phyloP scores from a whole-genome alignment of 2,797 vertebrate species.

The Gymnothorax reevesii region DNA sequence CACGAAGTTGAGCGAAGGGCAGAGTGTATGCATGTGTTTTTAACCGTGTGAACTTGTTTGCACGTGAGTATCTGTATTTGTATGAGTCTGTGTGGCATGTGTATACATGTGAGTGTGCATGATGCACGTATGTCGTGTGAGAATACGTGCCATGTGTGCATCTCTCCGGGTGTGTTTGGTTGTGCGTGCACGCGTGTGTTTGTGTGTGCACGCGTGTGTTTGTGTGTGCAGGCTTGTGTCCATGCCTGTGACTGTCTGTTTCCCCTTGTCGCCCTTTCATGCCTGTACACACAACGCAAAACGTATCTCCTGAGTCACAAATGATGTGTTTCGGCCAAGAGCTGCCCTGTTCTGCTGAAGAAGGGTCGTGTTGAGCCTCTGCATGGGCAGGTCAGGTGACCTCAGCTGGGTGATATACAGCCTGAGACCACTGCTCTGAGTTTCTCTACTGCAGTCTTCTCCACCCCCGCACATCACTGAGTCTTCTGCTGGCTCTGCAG shows the following conservation, averaged over 20 bases:
- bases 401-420: slow-evolving; percentile 1
- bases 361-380: slow-evolving; percentile 17
- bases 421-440: background rate
- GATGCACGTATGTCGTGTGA: too few relatives aligned
- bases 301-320: background rate
- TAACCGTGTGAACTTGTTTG: background rate
- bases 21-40: background rate
- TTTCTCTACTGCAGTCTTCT: background rate
- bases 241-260: background rate
- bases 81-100: too few relatives aligned
- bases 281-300: background rate
- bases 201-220: background rate
- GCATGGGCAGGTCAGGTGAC: slow-evolving; percentile 20
- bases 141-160: too few relatives aligned
- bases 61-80: too few relatives aligned
- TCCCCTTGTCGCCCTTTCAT: background rate
- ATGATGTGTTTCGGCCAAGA: slow-evolving; percentile 13
- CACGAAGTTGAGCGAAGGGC: background rate
- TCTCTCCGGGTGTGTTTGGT: too few relatives aligned
- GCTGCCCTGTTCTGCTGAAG: background rate
- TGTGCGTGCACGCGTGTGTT: too few relatives aligned
- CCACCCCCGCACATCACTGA: background rate
- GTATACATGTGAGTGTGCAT: too few relatives aligned
- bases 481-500: background rate
- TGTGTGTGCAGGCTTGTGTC: background rate